Evolutionary conservation across 2,888 invertebrate genomes (phyloP), one percentile per base, ranked within the genome.

Genomic region (Andrena minutula): DNA sequence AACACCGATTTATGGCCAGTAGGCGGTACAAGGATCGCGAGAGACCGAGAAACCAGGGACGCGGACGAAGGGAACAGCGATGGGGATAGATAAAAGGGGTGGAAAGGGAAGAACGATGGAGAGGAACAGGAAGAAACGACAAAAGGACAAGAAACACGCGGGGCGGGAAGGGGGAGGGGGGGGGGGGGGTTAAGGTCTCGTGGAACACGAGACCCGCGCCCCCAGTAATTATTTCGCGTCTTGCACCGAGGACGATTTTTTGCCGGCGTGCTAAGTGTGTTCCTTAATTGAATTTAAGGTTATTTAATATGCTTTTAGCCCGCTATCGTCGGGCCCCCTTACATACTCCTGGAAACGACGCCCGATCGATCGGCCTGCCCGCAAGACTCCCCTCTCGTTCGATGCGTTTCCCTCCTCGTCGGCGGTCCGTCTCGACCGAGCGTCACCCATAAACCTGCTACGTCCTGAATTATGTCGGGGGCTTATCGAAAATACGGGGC

Each of bases 221-320:
- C 83, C 85, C 86, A 49, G 89, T 92, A 93, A 93, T 93, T 93
- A 93, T 91, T 93, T 90, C 88, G 88, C 83, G 87, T 75, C 76
- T 41, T 78, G 60, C 89, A 85, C 82, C 86, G 77, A 79, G 66
- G 83, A 86, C 85, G 87, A 90, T 90, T 92, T 92, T 92, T 91
- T 90, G 85, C 79, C 83, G 80, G 83, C 78, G 82, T 75, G 89
- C 89, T 86, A 89, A 91, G 90, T 91, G 91, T 89, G 86, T 89
- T 89, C 89, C 89, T 91, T 93, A 93, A 93, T 93, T 93, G 90
- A 93, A 93, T 93, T 92, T 91, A 91, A 92, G 89, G 89, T 92
- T 91, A 91, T 92, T 92, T 92, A 92, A 92, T 92, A 90, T 87
- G 90, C 91, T 91, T 91, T 92, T 89, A 90, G 86, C 83, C 71